Percentiles rank a stretch among this genome's conserved stretches.
phyloP scores from a whole-genome alignment of 2,888 invertebrate species.

The Proisotoma minuta region DNA sequence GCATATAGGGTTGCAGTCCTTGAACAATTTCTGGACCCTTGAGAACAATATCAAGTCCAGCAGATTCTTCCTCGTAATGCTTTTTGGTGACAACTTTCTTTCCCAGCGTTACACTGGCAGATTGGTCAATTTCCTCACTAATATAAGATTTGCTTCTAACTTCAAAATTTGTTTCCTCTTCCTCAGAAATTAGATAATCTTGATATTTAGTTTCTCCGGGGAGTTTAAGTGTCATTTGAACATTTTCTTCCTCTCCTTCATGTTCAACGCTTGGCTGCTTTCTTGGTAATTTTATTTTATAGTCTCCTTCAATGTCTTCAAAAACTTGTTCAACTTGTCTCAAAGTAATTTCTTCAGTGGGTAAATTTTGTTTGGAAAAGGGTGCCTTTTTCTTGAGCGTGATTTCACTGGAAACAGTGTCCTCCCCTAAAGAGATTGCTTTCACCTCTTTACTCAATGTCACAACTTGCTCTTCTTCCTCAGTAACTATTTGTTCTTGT shows the following conservation, averaged over 20 bases:
- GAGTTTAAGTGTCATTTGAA: background rate
- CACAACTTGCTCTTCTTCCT: slow-evolving; percentile 17
- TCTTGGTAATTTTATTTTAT: slow-evolving; percentile 72
- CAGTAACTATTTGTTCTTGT: slow-evolving; percentile 2
- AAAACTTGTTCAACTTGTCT: slow-evolving; percentile 41
- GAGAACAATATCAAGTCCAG: slow-evolving; percentile 31
- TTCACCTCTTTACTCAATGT: slow-evolving; percentile 20
- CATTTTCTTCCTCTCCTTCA: slow-evolving; percentile 59
- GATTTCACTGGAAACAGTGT: slow-evolving; percentile 58
- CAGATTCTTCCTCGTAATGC: slow-evolving; percentile 52
- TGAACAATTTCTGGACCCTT: slow-evolving; percentile 31
- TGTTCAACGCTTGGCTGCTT: slow-evolving; percentile 52
- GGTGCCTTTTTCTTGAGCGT: slow-evolving; percentile 64
- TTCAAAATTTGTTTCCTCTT: slow-evolving; percentile 53
- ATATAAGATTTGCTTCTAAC: slow-evolving; percentile 51
- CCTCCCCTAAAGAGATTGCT: slow-evolving; percentile 37
- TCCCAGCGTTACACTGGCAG: slow-evolving; percentile 52
- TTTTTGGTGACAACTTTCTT: slow-evolving; percentile 49
- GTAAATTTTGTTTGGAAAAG: slow-evolving; percentile 41
- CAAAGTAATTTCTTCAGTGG: slow-evolving; percentile 39
- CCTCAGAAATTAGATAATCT: slow-evolving; percentile 51
- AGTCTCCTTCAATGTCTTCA: slow-evolving; percentile 73
- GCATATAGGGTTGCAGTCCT: slow-evolving; percentile 27
- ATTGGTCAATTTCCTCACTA: slow-evolving; percentile 52
- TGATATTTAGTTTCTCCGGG: slow-evolving; percentile 45